phyloP scores from a whole-genome alignment of 2,888 invertebrate genomes.

The Stenoptilia bipunctidactyla region DNA sequence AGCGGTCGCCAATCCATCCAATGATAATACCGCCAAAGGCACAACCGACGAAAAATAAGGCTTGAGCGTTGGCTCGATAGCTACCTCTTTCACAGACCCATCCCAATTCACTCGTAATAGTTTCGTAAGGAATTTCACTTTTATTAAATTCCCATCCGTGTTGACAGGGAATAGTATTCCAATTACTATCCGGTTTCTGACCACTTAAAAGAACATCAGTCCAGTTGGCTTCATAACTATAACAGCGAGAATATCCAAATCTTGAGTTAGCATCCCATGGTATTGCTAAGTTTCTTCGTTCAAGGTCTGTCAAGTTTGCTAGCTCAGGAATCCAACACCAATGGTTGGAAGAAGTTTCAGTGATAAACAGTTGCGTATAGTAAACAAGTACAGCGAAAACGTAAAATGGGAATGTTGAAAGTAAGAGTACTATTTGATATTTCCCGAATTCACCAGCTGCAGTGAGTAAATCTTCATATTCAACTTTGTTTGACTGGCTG shows the following conservation, averaged over 20 bases:
- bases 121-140: slow-evolving; percentile 44
- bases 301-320: slow-evolving; percentile 28
- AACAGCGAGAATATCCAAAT: slow-evolving; percentile 40
- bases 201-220: slow-evolving; percentile 28
- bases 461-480: slow-evolving; percentile 34
- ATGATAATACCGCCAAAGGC: slow-evolving; percentile 38
- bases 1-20: slow-evolving; percentile 42
- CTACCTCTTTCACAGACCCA: slow-evolving; percentile 46
- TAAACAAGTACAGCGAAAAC: slow-evolving; percentile 36
- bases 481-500: too few relatives aligned
- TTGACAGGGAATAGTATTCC: slow-evolving; percentile 29
- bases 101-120: slow-evolving; percentile 39
- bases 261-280: slow-evolving; percentile 25
- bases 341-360: slow-evolving; percentile 37
- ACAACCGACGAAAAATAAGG: slow-evolving; percentile 44
- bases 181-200: slow-evolving; percentile 22
- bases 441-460: slow-evolving; percentile 40
- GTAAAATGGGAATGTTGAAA: slow-evolving; percentile 37
- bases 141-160: slow-evolving; percentile 48
- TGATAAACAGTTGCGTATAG: slow-evolving; percentile 40
- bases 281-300: slow-evolving; percentile 33
- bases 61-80: slow-evolving; percentile 44
- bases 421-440: slow-evolving; percentile 35
- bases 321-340: slow-evolving; percentile 48
- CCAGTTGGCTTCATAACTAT: slow-evolving; percentile 39